phyloP scores from a whole-genome alignment of 2,888 invertebrate genomes.

The Tiliacea aurago region DNA sequence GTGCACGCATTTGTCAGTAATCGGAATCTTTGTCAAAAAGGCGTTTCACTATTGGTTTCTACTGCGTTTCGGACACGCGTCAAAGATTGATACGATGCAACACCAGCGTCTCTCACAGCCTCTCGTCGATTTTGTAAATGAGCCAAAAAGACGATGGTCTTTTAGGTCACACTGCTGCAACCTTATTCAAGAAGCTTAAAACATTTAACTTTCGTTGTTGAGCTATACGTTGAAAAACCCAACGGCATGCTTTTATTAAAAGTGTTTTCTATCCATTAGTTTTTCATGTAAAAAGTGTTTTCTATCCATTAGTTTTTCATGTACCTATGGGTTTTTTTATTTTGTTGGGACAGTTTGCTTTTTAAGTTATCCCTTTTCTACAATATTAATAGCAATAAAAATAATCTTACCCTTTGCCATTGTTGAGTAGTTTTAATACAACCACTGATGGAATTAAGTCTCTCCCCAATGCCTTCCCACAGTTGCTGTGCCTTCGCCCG shows the following conservation, averaged over 20 bases:
- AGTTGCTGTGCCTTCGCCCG: constrained; percentile 17
- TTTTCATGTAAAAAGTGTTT: not conserved
- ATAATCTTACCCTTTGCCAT: constrained; percentile 23
- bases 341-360: not conserved
- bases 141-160: not conserved
- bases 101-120: not conserved
- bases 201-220: too few species aligned
- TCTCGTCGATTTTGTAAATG: not conserved
- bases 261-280: too few species aligned
- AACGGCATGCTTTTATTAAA: not conserved
- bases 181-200: not conserved
- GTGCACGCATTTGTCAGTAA: too few species aligned
- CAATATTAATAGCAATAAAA: not conserved
- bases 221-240: too few species aligned
- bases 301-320: not conserved
- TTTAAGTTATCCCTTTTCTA: not conserved
- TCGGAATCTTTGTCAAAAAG: not conserved
- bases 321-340: not conserved
- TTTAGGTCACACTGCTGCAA: not conserved
- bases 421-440: constrained; percentile 41
- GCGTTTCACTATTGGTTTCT: not conserved
- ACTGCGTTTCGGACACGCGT: not conserved
- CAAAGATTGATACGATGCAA: not conserved
- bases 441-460: constrained; percentile 25
- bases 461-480: constrained; percentile 27